phyloP scores from a whole-genome alignment of 2,113 vertebrate species.

The Zingel zingel region DNA sequence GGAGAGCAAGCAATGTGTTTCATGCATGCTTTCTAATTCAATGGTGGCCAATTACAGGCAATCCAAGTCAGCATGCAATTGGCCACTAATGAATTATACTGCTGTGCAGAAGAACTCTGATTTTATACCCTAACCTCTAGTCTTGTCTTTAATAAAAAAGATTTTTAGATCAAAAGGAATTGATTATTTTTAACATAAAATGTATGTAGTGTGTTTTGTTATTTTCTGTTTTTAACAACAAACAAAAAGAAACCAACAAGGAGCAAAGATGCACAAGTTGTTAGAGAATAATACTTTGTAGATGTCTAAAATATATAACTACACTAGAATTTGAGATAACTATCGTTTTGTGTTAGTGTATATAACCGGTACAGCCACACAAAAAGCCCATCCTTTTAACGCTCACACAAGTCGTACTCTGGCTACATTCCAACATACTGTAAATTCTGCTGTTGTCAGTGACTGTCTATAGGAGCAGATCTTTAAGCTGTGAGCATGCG shows the following conservation, averaged over 20 bases:
- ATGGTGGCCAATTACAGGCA: too few species aligned
- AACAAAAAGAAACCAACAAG: background rate
- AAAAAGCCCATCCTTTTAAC: slow-evolving; percentile 31
- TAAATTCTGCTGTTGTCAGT: slow-evolving; percentile 71
- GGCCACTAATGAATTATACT: background rate
- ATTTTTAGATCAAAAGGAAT: background rate
- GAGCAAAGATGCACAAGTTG: background rate
- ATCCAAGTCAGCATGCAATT: too few species aligned
- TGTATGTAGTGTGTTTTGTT: background rate
- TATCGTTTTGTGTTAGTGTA: background rate
- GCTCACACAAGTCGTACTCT: slow-evolving; percentile 14
- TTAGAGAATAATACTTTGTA: too few species aligned
- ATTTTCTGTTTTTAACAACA: background rate
- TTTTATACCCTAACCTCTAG: background rate
- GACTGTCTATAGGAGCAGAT: slow-evolving; percentile 42
- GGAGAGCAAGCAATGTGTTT: background rate
- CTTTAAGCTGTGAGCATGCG: slow-evolving; percentile 54
- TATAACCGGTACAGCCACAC: slow-evolving; percentile 19
- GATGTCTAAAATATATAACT: background rate
- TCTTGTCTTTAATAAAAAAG: background rate
- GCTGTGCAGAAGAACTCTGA: background rate
- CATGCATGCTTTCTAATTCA: background rate
- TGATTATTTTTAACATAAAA: background rate
- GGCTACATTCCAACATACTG: slow-evolving; percentile 45
- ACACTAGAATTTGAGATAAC: background rate